Evolutionary conservation across 2,113 vertebrate species (phyloP), one percentile per base, ranked within the genome.

Genomic region (Cichladusa arquata): DNA sequence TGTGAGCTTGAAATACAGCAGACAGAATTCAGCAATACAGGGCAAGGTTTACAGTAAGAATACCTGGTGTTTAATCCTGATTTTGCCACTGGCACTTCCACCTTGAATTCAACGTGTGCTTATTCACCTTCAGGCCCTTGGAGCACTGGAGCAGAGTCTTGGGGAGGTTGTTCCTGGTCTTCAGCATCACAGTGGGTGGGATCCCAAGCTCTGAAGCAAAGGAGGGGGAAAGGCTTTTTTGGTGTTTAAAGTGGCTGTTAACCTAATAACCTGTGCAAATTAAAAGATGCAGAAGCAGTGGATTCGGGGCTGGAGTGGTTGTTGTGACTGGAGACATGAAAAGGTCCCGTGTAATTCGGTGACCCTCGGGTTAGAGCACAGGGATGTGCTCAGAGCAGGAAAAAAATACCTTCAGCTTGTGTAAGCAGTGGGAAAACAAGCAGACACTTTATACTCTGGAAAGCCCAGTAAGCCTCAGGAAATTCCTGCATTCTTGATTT

Each of bases 401-500:
- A 24, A 50, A 66, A 71, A 65, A 56, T 2, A 13, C 3, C 86
- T 77, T 9, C 13, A 66, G 71, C 92, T 88, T 96, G 83, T 93
- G 76, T 85, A 95, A 97, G 92, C 83, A 79, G 17, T 36, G 86
- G 74, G 88, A 78, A 89, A 88, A 96, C 91, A 95, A 97, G 93
- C 92, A 51, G 91, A 42, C 53, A 80, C 91, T 95, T 92, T 6
- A 78, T 96, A 38, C 60, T 51, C 45, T 3, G 48, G 76, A 76
- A 95, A 67, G 58, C 77, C n/a, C 79, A 57, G 74, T 92, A 93
- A 97, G 80, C 77, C 96, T 70, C 91, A 97, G 95, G 96, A 97
- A 97, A 97, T 97, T 92, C 96, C 90, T 95, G 84, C 79, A 73
- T 93, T 91, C 88, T 94, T 96, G 94, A 66, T 77, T 71, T 95